phyloP scores from a whole-genome alignment of 2,113 vertebrate genomes.

The Chaetodon trifascialis region DNA sequence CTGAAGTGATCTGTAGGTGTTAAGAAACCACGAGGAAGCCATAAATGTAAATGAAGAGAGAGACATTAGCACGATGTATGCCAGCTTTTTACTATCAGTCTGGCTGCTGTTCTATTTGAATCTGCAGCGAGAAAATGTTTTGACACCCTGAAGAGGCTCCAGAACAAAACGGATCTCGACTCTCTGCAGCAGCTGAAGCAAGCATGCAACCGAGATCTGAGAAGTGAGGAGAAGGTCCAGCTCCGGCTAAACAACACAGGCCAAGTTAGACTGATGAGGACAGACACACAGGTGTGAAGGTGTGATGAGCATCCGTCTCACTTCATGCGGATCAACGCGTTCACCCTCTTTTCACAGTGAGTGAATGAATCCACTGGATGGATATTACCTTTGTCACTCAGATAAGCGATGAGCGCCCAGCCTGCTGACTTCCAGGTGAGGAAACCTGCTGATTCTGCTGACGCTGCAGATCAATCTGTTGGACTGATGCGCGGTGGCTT shows the following conservation, averaged over 20 bases:
- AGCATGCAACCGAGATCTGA: not conserved
- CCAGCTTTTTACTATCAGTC: not conserved
- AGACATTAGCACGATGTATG: not conserved
- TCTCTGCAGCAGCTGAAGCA: not conserved
- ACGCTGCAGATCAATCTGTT: conserved; percentile 61
- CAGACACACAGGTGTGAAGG: not conserved
- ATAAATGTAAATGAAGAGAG: conserved; percentile 15
- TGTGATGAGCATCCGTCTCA: not conserved
- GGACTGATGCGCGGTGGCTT: conserved; percentile 48
- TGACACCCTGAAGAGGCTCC: not conserved
- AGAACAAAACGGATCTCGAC: not conserved
- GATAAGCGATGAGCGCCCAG: conserved; percentile 47
- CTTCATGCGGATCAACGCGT: conserved; percentile 13
- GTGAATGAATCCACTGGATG: conserved; percentile 40
- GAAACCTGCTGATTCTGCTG: conserved; percentile 65
- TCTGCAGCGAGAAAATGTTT: not conserved
- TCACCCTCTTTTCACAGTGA: conserved; percentile 5
- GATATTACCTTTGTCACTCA: conserved; percentile 50
- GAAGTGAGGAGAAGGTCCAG: not conserved
- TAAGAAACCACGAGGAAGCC: conserved; percentile 23
- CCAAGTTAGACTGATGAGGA: conserved; percentile 9
- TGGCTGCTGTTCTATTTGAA: not conserved
- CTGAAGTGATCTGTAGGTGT: conserved; percentile 45
- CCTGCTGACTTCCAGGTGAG: conserved; percentile 41
- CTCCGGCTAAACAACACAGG: not conserved